Evolutionary conservation across 2,888 invertebrate species (phyloP).

Genomic region (Melinaea menophilus): DNA sequence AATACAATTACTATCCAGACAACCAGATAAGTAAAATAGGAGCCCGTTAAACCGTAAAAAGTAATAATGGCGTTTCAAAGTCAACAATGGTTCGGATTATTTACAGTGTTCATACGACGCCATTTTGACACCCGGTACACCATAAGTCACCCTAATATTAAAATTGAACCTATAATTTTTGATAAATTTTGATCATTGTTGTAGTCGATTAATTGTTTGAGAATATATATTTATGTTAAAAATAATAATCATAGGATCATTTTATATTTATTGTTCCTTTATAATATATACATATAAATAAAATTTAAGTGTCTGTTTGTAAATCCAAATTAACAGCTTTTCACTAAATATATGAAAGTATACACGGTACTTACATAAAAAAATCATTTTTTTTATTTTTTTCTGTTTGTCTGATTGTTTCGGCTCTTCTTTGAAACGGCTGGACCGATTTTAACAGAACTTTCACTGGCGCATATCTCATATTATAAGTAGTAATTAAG

Average conservation of each 20-base stretch:
- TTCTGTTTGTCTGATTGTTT: too few species aligned
- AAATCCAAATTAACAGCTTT: too few species aligned
- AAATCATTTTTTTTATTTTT: too few species aligned
- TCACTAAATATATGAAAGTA: too few species aligned
- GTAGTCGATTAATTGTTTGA: background rate
- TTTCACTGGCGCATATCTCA: too few species aligned
- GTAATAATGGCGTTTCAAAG: conserved; percentile 72
- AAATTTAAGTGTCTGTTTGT: too few species aligned
- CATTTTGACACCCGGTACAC: conserved; percentile 35
- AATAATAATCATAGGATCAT: background rate
- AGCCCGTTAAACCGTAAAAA: conserved; percentile 78
- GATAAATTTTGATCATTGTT: background rate
- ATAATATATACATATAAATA: too few species aligned
- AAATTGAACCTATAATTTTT: conserved; percentile 28
- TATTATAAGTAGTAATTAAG: too few species aligned
- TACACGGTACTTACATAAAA: too few species aligned
- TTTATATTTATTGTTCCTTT: too few species aligned
- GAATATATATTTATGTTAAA: background rate
- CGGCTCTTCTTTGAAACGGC: too few species aligned
- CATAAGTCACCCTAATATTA: conserved; percentile 27
- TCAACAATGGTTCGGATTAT: conserved; percentile 70
- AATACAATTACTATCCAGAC: conserved; percentile 69
- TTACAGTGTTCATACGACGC: conserved; percentile 49
- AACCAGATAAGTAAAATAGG: conserved; percentile 75
- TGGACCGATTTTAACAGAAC: too few species aligned